Base-by-base conservation (phyloP, 2,113 vertebrate species). In the Melanocharis versteri region DNA sequence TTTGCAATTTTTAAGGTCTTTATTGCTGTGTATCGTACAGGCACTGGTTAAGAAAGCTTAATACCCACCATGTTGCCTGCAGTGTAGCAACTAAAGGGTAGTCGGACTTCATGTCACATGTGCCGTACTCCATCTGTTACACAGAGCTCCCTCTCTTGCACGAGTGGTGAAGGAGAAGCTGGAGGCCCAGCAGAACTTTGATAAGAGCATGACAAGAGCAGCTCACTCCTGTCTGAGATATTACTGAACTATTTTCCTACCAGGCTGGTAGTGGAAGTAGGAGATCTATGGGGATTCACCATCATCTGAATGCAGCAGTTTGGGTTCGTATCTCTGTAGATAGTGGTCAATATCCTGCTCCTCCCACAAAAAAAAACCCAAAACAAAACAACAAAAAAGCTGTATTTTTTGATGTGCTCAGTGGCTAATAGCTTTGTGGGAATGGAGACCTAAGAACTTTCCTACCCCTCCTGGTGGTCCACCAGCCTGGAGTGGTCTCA, bases 331-430 rank as follows among this genome's bases (percentile, higher is more conserved):
- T 53, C 45, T 83, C 60, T 65, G 15, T 64, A 53, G 28, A 39
- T 15, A 79, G 33, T 28, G 9, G 40, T 87, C 14, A 68, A 3
- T 64, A 28, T 64, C 73, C 40, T 78, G 33, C 61, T 84, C n/a
- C 20, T 87, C 19, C n/a, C 53, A 16, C 50, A 56, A 19, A 70
- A 13, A 72, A 31, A 39, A 8, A 50, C 12, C 7, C 45, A 15
- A 24, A 66, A 44, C 9, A 10, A 42, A 53, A 20, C 45, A 30
- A 24, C 11, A 54, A 16, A 35, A 35, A 40, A 18, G 0, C 14
- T 6, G 6, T 6, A 3, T 77, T 15, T 76, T 82, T 44, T 56
- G 3, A 15, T 77, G 66, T 1, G 0, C 30, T 82, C 0, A 0
- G 37, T 84, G 44, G 30, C 35, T 78, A 51, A 78, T 73, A 24